Percentiles rank a stretch among this genome's conserved stretches.
Conservation (phyloP, 2,797 vertebrate species). For the Artibeus lituratus region DNA sequence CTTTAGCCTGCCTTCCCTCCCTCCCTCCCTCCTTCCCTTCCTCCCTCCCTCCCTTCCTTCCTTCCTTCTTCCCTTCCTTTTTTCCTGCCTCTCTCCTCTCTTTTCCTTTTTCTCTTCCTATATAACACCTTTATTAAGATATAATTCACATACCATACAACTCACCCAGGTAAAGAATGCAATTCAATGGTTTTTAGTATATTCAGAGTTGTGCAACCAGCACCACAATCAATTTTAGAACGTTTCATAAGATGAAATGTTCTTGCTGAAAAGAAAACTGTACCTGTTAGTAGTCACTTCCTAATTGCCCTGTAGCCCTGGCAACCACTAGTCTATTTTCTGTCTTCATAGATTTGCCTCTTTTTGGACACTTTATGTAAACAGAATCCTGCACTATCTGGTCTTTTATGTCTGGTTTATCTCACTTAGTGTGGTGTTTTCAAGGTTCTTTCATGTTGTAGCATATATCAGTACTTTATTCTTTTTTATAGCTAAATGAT, state of each 20-base stretch:
- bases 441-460: not conserved
- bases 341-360: not conserved
- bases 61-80: not conserved
- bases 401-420: not conserved
- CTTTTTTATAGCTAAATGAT: not conserved
- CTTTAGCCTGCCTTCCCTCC: not conserved
- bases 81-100: not conserved
- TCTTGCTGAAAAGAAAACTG: not conserved
- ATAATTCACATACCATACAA: not conserved
- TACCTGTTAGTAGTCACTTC: not conserved
- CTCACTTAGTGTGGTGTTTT: not conserved
- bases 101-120: not conserved
- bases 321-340: not conserved
- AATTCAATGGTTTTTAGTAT: not conserved
- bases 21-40: not conserved
- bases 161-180: not conserved
- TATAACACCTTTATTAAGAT: not conserved
- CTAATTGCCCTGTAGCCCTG: not conserved
- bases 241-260: not conserved
- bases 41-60: no score
- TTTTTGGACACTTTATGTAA: not conserved
- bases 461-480: not conserved
- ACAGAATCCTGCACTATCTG: not conserved
- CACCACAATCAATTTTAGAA: not conserved
- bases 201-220: not conserved